These are phyloP conservation scores for Netelia fuscicornis DNA, from an alignment of 2,888 invertebrate species.

Conservation along the genomic window DNA sequence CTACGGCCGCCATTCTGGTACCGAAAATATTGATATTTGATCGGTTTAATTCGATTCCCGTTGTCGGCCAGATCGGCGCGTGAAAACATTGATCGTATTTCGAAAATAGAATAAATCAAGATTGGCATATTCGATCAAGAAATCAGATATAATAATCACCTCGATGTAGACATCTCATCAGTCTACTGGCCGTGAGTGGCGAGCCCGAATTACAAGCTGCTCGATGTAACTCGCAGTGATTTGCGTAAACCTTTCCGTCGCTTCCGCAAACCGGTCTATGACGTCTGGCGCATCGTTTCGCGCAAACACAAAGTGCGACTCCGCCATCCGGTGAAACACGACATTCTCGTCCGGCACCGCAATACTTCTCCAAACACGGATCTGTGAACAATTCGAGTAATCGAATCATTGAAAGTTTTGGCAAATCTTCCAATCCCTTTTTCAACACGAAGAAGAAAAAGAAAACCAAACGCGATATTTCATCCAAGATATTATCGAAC, in stretches of 20 bases:
- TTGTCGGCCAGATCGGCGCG: no score
- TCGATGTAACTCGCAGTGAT: constrained; percentile 89
- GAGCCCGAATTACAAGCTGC: constrained; percentile 87
- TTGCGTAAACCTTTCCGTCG: constrained; percentile 89
- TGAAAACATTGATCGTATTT: neutral
- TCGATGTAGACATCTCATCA: constrained; percentile 80
- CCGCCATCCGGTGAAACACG: constrained; percentile 85
- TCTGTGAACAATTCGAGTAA: constrained; percentile 84
- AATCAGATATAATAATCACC: constrained; percentile 60
- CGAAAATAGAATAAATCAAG: neutral
- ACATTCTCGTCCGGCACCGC: constrained; percentile 89
- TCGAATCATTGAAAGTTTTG: constrained; percentile 12
- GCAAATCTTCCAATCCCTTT: no score
- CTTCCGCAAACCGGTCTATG: constrained; percentile 88
- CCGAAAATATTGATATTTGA: no score
- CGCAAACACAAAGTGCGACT: constrained; percentile 88
- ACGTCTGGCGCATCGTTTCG: constrained; percentile 86
- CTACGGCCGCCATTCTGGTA: no score
- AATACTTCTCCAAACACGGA: constrained; percentile 88
- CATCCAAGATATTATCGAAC: constrained; percentile 43
- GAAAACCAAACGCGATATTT: constrained; percentile 46
- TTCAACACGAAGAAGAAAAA: neutral
- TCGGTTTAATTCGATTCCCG: no score
- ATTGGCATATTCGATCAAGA: neutral
- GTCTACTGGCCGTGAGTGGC: constrained; percentile 85